Evolutionary conservation across 2,113 vertebrate species (phyloP).

Genomic region (Furnarius figulus): DNA sequence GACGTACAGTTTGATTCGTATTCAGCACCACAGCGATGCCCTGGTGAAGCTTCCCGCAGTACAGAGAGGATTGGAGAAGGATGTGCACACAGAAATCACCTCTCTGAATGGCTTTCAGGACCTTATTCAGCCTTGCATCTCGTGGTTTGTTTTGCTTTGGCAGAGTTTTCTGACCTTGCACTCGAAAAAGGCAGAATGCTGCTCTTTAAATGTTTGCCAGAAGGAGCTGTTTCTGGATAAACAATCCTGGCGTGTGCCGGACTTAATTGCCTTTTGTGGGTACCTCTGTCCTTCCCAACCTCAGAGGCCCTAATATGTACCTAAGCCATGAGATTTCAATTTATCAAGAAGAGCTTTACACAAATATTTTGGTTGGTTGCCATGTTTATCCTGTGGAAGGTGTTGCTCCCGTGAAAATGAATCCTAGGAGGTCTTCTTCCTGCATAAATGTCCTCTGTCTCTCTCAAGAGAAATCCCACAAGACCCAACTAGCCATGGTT

Average conservation of each 20-base stretch:
- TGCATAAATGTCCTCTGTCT: not conserved
- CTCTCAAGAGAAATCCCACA: not conserved
- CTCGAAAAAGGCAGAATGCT: not conserved
- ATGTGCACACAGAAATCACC: not conserved
- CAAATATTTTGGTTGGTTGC: not conserved
- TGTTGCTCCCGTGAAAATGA: not conserved
- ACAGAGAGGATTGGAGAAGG: not conserved
- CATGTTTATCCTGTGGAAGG: not conserved
- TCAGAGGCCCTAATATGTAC: fast-evolving
- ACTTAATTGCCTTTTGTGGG: not conserved
- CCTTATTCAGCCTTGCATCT: not conserved
- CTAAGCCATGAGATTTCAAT: not conserved
- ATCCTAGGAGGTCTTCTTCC: not conserved
- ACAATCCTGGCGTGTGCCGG: fast-evolving
- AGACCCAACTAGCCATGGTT: not conserved
- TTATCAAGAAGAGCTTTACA: not conserved
- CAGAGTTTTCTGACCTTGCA: conserved; percentile 3
- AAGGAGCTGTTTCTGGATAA: not conserved
- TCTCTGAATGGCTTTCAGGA: not conserved
- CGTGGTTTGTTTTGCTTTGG: not conserved
- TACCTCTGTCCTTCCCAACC: not conserved
- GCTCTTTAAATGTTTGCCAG: not conserved
- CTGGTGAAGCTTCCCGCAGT: not conserved
- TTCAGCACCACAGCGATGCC: not conserved
- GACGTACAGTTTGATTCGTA: conserved; percentile 35